Percentiles rank a stretch among this genome's conserved stretches.
phyloP scores from a whole-genome alignment of 2,113 vertebrate genomes.

The Dolichallabes microphthalmus region DNA sequence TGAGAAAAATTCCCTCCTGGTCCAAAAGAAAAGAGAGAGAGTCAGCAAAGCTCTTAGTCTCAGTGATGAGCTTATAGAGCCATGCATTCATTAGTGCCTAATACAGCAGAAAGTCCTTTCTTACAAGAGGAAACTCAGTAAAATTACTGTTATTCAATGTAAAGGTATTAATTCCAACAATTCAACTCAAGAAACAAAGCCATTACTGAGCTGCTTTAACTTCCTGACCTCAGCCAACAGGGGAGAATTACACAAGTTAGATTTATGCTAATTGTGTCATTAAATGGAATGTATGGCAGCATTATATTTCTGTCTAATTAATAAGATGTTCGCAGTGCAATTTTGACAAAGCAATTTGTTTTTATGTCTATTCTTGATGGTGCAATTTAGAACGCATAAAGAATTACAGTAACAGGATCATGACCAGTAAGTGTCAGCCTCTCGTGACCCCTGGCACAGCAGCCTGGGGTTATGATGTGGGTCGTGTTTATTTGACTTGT shows the following conservation, averaged over 20 bases:
- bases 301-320: slow-evolving; percentile 2
- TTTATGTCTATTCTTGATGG: not conserved
- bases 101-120: slow-evolving; percentile 38
- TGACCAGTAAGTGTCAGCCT: slow-evolving; percentile 3
- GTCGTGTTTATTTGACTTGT: slow-evolving; percentile 25
- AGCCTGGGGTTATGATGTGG: slow-evolving; percentile 22
- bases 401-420: not conserved
- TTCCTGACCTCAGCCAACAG: not conserved
- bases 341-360: slow-evolving; percentile 15
- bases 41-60: slow-evolving; percentile 1
- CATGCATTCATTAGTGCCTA: slow-evolving; percentile 46
- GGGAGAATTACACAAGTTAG: not conserved
- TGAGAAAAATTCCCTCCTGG: slow-evolving; percentile 18
- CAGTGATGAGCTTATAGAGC: slow-evolving; percentile 34
- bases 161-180: slow-evolving; percentile 47
- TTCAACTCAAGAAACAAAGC: slow-evolving; percentile 31
- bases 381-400: slow-evolving; percentile 5
- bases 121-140: slow-evolving; percentile 15
- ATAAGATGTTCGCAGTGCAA: not conserved
- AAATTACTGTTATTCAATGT: slow-evolving; percentile 32
- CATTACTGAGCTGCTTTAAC: slow-evolving; percentile 23
- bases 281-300: not conserved
- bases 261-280: slow-evolving; percentile 9
- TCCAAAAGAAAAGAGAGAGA: slow-evolving; percentile 10
- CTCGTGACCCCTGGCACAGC: slow-evolving; percentile 7